These are phyloP conservation scores for Mormyrops boulengeri DNA, from an alignment of 2,797 vertebrate genomes.

Conservation along the genomic window DNA sequence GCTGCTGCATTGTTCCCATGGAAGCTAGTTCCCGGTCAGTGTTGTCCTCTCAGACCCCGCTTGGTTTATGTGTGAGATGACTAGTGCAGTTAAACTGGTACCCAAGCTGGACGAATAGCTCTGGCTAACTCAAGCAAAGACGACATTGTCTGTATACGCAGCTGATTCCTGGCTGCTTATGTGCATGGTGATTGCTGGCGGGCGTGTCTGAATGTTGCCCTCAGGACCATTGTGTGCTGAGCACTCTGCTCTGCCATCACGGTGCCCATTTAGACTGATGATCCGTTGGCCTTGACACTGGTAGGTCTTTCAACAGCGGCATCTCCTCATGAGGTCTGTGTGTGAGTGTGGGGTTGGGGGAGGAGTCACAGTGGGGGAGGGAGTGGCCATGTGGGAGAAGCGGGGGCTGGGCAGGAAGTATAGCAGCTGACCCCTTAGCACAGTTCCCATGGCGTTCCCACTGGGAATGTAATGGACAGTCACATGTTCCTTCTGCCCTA, in stretches of 20 bases:
- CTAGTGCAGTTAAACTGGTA: not conserved
- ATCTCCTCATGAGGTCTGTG: not conserved
- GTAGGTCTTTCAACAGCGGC: not conserved
- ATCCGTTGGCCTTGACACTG: not conserved
- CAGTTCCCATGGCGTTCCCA: not conserved
- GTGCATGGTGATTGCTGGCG: not conserved
- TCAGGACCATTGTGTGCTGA: not conserved
- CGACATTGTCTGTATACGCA: not conserved
- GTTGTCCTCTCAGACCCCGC: not conserved
- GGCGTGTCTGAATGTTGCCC: not conserved
- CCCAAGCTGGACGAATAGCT: not conserved
- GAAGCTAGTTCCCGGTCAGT: not conserved
- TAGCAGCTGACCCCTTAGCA: not conserved
- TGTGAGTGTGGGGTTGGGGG: not conserved
- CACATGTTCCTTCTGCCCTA: not conserved
- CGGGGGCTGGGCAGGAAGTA: not conserved
- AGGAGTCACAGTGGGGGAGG: not conserved
- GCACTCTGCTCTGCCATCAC: not conserved
- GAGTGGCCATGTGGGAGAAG: not conserved
- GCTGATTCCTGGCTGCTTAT: not conserved
- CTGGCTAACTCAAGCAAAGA: not conserved
- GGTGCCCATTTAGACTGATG: not conserved
- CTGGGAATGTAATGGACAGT: not conserved
- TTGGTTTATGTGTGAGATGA: slow-evolving; percentile 12
- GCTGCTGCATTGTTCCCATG: not conserved